These are phyloP conservation scores for Sphaerophoria taeniata DNA, from an alignment of 2,888 invertebrate species.

Conservation along the genomic window DNA sequence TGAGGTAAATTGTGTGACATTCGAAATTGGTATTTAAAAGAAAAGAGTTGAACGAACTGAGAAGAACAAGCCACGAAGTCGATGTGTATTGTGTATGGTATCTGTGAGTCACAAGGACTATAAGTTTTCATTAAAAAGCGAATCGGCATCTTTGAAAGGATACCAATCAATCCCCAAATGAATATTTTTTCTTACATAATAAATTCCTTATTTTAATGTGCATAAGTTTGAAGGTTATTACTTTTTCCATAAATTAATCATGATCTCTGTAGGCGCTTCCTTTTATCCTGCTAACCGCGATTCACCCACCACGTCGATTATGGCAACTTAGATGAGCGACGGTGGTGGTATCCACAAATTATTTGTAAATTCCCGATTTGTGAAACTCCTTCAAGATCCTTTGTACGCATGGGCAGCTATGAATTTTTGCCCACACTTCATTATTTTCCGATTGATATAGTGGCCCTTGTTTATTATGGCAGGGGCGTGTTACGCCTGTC, in stretches of 20 bases:
- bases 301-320: background rate
- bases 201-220: no score
- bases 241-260: background rate
- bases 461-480: slow-evolving; percentile 81
- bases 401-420: slow-evolving; percentile 46
- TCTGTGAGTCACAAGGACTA: background rate
- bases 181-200: no score
- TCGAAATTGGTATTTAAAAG: background rate
- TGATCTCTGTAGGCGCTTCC: slow-evolving; percentile 68
- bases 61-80: no score
- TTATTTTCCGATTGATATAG: slow-evolving; percentile 75
- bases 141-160: slow-evolving; percentile 64
- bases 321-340: background rate
- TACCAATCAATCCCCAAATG: slow-evolving; percentile 57
- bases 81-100: no score
- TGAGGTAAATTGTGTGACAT: slow-evolving; percentile 20
- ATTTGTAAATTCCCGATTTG: slow-evolving; percentile 23
- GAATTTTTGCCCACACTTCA: slow-evolving; percentile 64
- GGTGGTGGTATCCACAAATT: slow-evolving; percentile 50
- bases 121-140: slow-evolving; percentile 55
- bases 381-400: slow-evolving; percentile 63
- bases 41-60: no score
- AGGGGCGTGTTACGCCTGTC: slow-evolving; percentile 83
- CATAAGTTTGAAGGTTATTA: no score
- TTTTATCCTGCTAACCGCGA: slow-evolving; percentile 53